Evolutionary conservation across 2,113 vertebrate species (phyloP).

Genomic region (Antechinus flavipes): DNA sequence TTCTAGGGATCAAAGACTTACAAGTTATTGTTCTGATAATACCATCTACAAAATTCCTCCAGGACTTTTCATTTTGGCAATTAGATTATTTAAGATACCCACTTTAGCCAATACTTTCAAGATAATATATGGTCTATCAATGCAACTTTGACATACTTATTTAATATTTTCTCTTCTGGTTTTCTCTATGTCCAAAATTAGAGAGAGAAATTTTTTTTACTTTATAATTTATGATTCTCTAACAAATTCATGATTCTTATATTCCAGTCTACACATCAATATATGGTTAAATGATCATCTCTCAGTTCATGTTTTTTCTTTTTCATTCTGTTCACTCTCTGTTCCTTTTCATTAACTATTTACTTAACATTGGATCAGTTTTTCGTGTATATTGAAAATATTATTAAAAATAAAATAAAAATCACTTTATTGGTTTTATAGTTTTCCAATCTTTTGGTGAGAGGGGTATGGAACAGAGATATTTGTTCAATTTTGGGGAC

Average conservation of each 20-base stretch:
- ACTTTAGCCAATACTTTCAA: constrained; percentile 4
- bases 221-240: constrained; percentile 20
- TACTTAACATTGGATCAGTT: not conserved
- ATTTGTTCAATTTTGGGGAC: not conserved
- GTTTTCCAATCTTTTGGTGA: not conserved
- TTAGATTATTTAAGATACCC: constrained; percentile 40
- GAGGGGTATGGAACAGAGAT: not conserved
- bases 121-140: constrained; percentile 47
- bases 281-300: constrained; percentile 22
- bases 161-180: constrained; percentile 58
- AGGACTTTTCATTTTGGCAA: constrained; percentile 18
- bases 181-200: constrained; percentile 45
- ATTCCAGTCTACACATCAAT: constrained; percentile 29
- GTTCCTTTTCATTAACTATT: not conserved
- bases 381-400: not conserved
- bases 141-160: constrained; percentile 53
- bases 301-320: not conserved
- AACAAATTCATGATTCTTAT: constrained; percentile 9
- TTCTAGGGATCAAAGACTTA: not conserved
- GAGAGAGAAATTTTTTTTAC: not conserved
- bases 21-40: not conserved
- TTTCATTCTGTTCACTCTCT: not conserved
- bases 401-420: not conserved
- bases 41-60: not conserved
- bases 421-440: not conserved